Evolutionary conservation across 2,113 vertebrate species (phyloP).

Genomic region (Ciconia maguari): DNA sequence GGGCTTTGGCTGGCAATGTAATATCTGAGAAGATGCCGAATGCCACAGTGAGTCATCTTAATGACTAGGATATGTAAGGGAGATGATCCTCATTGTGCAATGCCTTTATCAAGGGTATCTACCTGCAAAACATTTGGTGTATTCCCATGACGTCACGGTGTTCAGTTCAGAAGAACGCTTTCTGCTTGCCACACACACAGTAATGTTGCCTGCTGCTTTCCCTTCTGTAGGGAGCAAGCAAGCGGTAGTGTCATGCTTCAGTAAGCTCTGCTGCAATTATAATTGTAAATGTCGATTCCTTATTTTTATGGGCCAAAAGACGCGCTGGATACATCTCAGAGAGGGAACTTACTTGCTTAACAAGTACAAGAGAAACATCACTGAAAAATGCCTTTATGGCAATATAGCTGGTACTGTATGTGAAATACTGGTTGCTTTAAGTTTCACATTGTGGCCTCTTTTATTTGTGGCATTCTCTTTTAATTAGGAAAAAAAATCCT

Average conservation of each 20-base stretch:
- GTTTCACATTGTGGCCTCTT: background rate
- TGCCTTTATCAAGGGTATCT: background rate
- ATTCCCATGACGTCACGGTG: background rate
- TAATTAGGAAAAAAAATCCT: background rate
- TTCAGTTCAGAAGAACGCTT: background rate
- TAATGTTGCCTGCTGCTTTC: background rate
- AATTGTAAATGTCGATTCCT: background rate
- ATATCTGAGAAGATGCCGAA: slow-evolving; percentile 10
- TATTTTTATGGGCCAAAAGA: background rate
- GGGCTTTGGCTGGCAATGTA: slow-evolving; percentile 36
- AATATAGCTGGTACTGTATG: background rate
- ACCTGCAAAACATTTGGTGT: background rate
- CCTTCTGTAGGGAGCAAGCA: background rate
- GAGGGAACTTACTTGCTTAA: background rate
- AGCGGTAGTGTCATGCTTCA: background rate
- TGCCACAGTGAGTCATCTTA: slow-evolving; percentile 8
- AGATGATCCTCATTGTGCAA: background rate
- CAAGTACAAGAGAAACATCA: background rate
- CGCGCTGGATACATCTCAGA: background rate
- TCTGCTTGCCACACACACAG: background rate
- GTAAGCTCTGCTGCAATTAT: background rate
- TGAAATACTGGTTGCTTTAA: background rate
- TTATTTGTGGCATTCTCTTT: background rate
- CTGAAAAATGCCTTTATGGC: background rate
- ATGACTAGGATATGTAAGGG: background rate